Conservation (phyloP, 1,140 invertebrate species). For the Hypsibius dujardini region DNA sequence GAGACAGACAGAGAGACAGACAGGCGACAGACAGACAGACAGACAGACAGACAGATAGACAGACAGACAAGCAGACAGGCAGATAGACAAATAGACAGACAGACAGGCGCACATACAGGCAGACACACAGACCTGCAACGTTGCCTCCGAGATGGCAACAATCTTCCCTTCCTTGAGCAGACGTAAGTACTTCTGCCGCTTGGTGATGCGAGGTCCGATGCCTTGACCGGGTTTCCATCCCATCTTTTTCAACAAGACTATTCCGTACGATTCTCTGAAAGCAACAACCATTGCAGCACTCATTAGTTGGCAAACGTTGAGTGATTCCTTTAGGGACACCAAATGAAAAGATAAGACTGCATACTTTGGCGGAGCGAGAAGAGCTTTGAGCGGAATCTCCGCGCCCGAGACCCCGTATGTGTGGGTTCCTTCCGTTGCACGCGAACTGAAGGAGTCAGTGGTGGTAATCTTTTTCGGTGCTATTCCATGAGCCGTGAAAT, state of each 20-base stretch:
- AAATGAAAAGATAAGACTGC: slow-evolving; percentile 21
- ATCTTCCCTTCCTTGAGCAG: slow-evolving; percentile 23
- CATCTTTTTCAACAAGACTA: slow-evolving; percentile 63
- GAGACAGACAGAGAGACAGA: too few relatives aligned
- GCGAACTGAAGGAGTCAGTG: not conserved
- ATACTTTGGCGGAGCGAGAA: slow-evolving; percentile 56
- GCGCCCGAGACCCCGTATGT: slow-evolving; percentile 24
- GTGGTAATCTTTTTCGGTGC: slow-evolving; percentile 54
- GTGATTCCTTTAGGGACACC: slow-evolving; percentile 11
- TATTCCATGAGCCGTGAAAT: slow-evolving; percentile 82
- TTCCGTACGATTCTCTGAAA: slow-evolving; percentile 62
- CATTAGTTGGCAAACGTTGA: slow-evolving; percentile 18
- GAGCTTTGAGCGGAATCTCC: slow-evolving; percentile 49
- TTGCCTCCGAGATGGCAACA: slow-evolving; percentile 7
- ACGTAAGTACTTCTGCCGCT: slow-evolving; percentile 36
- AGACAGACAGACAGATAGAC: too few relatives aligned
- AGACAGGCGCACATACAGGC: too few relatives aligned
- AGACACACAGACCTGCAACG: too few relatives aligned
- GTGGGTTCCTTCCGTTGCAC: not conserved
- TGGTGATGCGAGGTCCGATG: slow-evolving; percentile 45
- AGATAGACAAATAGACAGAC: too few relatives aligned
- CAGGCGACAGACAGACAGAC: too few relatives aligned
- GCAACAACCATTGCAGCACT: not conserved
- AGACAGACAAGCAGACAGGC: too few relatives aligned
- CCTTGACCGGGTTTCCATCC: slow-evolving; percentile 68